Base-by-base conservation (phyloP, 2,113 vertebrate genomes). In the Mormoops blainvillei region DNA sequence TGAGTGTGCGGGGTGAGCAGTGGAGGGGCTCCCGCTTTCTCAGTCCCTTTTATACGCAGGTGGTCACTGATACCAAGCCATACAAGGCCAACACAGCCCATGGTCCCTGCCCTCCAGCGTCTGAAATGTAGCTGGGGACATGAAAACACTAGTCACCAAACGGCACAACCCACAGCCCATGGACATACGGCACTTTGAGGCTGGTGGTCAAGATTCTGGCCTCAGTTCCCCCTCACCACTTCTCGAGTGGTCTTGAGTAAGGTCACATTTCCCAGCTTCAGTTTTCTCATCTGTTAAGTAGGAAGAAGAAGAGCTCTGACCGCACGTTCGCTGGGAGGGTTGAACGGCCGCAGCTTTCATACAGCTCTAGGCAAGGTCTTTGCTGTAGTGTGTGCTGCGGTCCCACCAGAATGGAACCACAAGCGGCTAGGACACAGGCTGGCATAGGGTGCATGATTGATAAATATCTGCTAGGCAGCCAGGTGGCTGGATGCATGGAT, bases 1-100 rank as follows among this genome's bases (percentile, higher is more conserved):
- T 3, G 58, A 18, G 43, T 2, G 24, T 4, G 19, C 19, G 9
- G 76, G 52, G 63, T 1, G 1, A 16, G 70, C 2, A 0, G 24
- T 13, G n/a, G 70, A 19, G 71, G 63, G 16, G 19, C 24, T 9
- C 61, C 31, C 0, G 0, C 26, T 26, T 50, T 33, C 43, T 52
- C 22, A 16, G 94, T 71, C n/a, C 68, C 18, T 54, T 48, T 74
- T 63, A 18, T 31, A 31, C 11, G 13, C 24, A 18, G 7, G 70
- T 48, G 52, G 16, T 67, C 74, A 33, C 61, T 0, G 70, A 13
- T 3, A 31, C 48, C 41, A 54, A 31, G 48, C 78, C 41, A 20
- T 26, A 24, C 31, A 7, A 5, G 54, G 63, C 45, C 81, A 31
- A 20, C 12, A 1, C 14, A 31, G 78, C 38, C 45, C 48, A n/a